Percentiles rank a stretch among this genome's conserved stretches.
Evolutionary conservation across 1,140 invertebrate species (phyloP).

Genomic region (Ips typographus): DNA sequence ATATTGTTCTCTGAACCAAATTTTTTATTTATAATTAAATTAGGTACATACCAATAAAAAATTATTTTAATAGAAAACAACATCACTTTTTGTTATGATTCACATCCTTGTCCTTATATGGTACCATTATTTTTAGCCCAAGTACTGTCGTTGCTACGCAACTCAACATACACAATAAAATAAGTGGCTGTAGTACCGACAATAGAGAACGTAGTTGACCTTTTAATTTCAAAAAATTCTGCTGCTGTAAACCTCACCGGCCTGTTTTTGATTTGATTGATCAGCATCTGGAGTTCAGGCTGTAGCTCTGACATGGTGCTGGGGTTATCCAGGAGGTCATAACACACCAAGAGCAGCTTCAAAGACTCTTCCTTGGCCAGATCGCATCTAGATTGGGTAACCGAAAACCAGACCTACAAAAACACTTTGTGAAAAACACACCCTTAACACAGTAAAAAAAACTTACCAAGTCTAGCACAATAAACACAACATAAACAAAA

Average conservation of each 20-base stretch:
- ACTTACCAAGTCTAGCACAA: constrained; percentile 25
- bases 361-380: constrained; percentile 18
- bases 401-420: constrained; percentile 23
- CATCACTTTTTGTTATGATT: too few species aligned
- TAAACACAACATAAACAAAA: constrained; percentile 20
- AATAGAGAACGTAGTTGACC: constrained; percentile 30
- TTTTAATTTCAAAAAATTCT: constrained; percentile 31
- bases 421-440: not conserved
- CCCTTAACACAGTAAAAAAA: not conserved
- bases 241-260: constrained; percentile 26
- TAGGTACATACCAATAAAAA: too few species aligned
- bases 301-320: constrained; percentile 4
- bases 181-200: constrained; percentile 21
- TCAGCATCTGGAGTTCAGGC: constrained; percentile 19
- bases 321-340: constrained; percentile 15
- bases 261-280: constrained; percentile 22
- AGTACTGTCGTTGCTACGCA: constrained; percentile 21
- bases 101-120: not conserved
- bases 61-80: too few species aligned
- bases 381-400: constrained; percentile 22
- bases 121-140: constrained; percentile 14
- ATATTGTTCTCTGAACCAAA: too few species aligned
- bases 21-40: too few species aligned
- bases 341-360: constrained; percentile 10
- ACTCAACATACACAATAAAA: constrained; percentile 29